These are phyloP conservation scores for Pavo muticus DNA, from an alignment of 2,113 vertebrate species.

Conservation along the genomic window DNA sequence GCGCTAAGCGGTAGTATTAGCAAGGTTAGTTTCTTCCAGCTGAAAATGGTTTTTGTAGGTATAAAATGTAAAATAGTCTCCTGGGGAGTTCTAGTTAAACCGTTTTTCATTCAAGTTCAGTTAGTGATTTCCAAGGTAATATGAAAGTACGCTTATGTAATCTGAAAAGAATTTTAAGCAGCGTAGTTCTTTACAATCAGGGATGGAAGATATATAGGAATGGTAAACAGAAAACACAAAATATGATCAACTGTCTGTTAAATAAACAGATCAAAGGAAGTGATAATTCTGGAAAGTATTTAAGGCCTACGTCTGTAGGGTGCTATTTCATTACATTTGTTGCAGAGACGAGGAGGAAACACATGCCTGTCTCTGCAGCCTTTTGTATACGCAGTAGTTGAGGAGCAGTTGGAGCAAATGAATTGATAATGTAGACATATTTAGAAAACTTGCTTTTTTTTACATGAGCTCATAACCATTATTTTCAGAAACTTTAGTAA, in stretches of 20 bases:
- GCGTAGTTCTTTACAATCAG: background rate
- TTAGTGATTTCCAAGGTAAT: background rate
- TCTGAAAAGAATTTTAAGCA: background rate
- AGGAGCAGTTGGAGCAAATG: background rate
- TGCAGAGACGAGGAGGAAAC: no score
- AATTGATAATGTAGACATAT: background rate
- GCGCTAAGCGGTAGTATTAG: background rate
- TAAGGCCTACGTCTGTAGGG: background rate
- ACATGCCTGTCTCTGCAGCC: background rate
- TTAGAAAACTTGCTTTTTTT: background rate
- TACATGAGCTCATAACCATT: background rate
- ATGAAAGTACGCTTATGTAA: background rate
- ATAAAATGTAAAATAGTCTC: background rate
- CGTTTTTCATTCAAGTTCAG: background rate
- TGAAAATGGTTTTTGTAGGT: background rate
- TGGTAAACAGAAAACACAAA: background rate
- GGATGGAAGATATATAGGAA: background rate
- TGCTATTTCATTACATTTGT: background rate
- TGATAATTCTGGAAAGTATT: background rate
- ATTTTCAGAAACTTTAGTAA: background rate
- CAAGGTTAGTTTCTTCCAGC: background rate
- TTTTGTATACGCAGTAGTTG: background rate
- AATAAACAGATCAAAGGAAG: background rate
- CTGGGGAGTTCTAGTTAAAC: background rate
- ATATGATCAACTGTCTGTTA: background rate